These are phyloP conservation scores for Metaphire vulgaris DNA, from an alignment of 1,140 invertebrate genomes.

Conservation along the genomic window DNA sequence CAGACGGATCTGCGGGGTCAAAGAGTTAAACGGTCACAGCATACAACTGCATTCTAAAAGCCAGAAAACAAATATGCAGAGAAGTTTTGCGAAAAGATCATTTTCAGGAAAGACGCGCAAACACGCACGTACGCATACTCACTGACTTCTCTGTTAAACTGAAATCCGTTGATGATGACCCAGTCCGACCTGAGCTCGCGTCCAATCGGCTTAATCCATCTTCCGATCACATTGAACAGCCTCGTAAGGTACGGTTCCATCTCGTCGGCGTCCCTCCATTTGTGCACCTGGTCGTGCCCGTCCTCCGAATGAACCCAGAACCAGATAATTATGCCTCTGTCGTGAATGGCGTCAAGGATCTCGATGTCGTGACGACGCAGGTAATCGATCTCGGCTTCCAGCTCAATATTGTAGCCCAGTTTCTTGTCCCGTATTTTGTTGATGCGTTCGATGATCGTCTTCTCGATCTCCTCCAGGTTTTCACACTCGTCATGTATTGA, in stretches of 20 bases:
- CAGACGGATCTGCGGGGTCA: too few species aligned
- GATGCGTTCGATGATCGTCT: neutral
- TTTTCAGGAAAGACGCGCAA: too few species aligned
- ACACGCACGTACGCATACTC: too few species aligned
- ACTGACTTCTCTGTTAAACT: neutral
- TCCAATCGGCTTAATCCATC: neutral
- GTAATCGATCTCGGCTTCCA: neutral
- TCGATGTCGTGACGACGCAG: neutral
- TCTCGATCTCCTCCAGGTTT: neutral
- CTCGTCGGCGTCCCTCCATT: neutral
- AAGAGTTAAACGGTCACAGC: too few species aligned
- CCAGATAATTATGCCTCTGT: neutral
- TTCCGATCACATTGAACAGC: neutral
- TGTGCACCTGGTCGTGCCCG: neutral
- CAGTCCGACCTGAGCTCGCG: neutral
- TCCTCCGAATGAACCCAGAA: neutral
- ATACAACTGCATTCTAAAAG: too few species aligned
- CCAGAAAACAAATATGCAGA: too few species aligned
- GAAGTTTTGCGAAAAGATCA: too few species aligned
- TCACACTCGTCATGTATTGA: neutral
- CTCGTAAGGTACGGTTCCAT: neutral
- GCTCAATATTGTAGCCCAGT: neutral
- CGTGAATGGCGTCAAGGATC: neutral
- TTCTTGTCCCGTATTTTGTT: neutral
- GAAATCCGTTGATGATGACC: neutral